Percentiles rank a stretch among this genome's conserved stretches.
These are phyloP conservation scores for Pogonocichla stellata DNA, from an alignment of 2,113 vertebrate genomes.

Conservation along the genomic window DNA sequence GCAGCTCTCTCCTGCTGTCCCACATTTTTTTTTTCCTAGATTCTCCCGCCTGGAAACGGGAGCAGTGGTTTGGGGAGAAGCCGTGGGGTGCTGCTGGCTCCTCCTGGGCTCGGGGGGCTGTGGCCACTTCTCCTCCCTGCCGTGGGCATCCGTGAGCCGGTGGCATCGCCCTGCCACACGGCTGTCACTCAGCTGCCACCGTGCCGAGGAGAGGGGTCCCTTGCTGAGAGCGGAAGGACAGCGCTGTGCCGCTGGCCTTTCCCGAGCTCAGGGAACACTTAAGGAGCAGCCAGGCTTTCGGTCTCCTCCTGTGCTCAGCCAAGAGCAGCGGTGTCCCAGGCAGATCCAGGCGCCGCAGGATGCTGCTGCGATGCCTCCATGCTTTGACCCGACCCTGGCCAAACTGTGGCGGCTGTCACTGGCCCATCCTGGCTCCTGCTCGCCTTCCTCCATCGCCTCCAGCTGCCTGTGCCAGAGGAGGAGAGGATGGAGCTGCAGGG, in stretches of 20 bases:
- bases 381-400: background rate
- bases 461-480: background rate
- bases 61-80: background rate
- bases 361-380: background rate
- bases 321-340: background rate
- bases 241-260: background rate
- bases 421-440: background rate
- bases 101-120: background rate
- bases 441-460: background rate
- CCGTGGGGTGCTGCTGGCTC: background rate
- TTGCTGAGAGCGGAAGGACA: background rate
- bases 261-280: background rate
- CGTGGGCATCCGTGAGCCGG: rapidly evolving
- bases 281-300: background rate
- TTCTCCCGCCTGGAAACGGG: constrained; percentile 11
- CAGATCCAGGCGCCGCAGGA: background rate
- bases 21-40: background rate
- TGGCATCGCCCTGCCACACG: background rate
- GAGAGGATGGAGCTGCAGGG: constrained; percentile 12
- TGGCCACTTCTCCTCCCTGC: rapidly evolving
- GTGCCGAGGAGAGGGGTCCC: background rate
- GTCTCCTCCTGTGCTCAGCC: background rate
- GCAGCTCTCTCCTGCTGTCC: constrained; percentile 6
- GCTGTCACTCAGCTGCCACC: background rate
- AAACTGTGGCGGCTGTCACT: rapidly evolving